Conservation (phyloP, 92 coral and sea anemone species). For the Epizoanthus rinbou region DNA sequence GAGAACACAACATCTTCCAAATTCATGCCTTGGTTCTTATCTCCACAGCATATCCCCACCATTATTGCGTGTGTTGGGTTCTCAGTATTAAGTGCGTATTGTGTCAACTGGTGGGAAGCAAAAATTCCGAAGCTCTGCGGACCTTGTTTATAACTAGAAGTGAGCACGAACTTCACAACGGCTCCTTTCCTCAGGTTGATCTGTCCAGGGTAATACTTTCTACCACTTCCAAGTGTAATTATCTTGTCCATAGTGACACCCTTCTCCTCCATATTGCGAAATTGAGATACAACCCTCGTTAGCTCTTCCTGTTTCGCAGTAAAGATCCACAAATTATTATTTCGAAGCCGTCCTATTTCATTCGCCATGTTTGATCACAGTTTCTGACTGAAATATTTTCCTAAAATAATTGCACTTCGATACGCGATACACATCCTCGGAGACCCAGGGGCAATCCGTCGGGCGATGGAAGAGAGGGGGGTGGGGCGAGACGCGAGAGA, state of each 20-base stretch:
- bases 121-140: not conserved
- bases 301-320: constrained; percentile 3
- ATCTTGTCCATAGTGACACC: not conserved
- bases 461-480: no score
- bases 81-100: not conserved
- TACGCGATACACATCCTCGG: no score
- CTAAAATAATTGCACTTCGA: no score
- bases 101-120: not conserved
- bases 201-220: not conserved
- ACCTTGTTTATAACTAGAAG: not conserved
- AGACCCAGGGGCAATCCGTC: no score
- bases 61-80: not conserved
- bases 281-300: not conserved
- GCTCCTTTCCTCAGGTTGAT: not conserved
- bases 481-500: no score
- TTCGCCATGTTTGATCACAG: no score
- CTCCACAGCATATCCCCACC: not conserved
- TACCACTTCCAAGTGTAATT: not conserved
- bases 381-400: no score
- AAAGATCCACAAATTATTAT: not conserved
- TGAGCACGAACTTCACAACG: not conserved
- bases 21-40: not conserved
- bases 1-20: not conserved
- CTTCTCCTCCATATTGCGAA: not conserved
- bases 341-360: no score